A percentile compares a stretch with the other conserved stretches of the same genome.
phyloP scores from a whole-genome alignment of 2,888 invertebrate species.

The Drosophila greeni region DNA sequence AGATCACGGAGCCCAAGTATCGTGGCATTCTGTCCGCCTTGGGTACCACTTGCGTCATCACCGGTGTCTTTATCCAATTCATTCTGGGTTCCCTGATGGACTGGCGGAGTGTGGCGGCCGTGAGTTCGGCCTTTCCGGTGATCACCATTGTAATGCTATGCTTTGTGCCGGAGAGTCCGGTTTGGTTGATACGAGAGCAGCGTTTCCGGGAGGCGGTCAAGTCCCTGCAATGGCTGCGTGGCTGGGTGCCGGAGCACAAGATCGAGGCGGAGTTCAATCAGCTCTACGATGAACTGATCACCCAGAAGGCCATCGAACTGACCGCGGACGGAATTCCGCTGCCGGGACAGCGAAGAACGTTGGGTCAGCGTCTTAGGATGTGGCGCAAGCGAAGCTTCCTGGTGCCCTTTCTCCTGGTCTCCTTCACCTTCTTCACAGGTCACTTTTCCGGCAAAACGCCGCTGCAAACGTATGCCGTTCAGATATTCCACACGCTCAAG shows the following conservation, averaged over 20 bases:
- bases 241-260: conserved; percentile 84
- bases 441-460: conserved; percentile 88
- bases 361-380: conserved; percentile 73
- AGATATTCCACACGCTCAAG: conserved; percentile 85
- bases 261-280: conserved; percentile 80
- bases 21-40: conserved; percentile 85
- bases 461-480: conserved; percentile 86
- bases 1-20: conserved; percentile 89
- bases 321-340: conserved; percentile 57
- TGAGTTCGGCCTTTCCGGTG: conserved; percentile 84
- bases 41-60: conserved; percentile 86
- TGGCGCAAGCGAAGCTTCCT: conserved; percentile 83
- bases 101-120: conserved; percentile 86
- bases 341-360: conserved; percentile 38
- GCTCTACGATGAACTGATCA: conserved; percentile 75
- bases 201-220: conserved; percentile 84
- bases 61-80: conserved; percentile 88
- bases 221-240: conserved; percentile 87
- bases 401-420: conserved; percentile 84
- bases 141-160: conserved; percentile 83
- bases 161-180: conserved; percentile 89
- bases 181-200: conserved; percentile 87
- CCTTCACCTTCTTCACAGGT: conserved; percentile 84
- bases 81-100: conserved; percentile 84
- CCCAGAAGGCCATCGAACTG: conserved; percentile 70